Evolutionary conservation across 2,888 invertebrate species (phyloP).

Genomic region (Subacronicta megacephala): DNA sequence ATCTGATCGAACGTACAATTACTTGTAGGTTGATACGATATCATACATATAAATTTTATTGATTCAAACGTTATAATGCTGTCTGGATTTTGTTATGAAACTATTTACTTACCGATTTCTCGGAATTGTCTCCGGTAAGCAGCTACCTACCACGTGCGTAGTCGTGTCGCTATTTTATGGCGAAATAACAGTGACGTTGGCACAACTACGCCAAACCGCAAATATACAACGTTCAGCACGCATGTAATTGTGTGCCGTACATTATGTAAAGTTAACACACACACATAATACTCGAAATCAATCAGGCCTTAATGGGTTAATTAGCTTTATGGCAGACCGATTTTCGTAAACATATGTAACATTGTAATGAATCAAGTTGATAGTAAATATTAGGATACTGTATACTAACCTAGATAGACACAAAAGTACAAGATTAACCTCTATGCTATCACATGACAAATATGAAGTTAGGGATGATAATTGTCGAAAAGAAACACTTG

Average conservation of each 20-base stretch:
- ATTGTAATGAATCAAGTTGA: no score
- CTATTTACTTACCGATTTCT: constrained; percentile 68
- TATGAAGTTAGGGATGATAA: no score
- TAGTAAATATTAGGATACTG: no score
- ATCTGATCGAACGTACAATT: constrained; percentile 1
- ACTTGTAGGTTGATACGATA: constrained; percentile 9
- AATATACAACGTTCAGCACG: constrained; percentile 34
- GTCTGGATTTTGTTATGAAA: constrained; percentile 59
- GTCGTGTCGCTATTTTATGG: constrained; percentile 62
- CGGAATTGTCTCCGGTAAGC: constrained; percentile 72
- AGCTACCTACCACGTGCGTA: constrained; percentile 69
- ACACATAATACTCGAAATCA: constrained; percentile 13
- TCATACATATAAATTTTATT: constrained; percentile 29
- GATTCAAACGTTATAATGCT: constrained; percentile 29
- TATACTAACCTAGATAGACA: no score
- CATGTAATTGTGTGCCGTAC: constrained; percentile 14
- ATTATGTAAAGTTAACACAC: constrained; percentile 6
- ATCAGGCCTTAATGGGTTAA: constrained; percentile 10
- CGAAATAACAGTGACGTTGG: constrained; percentile 67
- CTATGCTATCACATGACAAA: no score
- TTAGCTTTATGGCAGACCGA: not conserved
- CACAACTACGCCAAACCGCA: constrained; percentile 40
- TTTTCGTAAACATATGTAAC: no score
- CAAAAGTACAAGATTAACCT: no score
- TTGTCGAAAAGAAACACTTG: no score